These are phyloP conservation scores for Cheilosia scutellata DNA, from an alignment of 2,888 invertebrate species.

Conservation along the genomic window DNA sequence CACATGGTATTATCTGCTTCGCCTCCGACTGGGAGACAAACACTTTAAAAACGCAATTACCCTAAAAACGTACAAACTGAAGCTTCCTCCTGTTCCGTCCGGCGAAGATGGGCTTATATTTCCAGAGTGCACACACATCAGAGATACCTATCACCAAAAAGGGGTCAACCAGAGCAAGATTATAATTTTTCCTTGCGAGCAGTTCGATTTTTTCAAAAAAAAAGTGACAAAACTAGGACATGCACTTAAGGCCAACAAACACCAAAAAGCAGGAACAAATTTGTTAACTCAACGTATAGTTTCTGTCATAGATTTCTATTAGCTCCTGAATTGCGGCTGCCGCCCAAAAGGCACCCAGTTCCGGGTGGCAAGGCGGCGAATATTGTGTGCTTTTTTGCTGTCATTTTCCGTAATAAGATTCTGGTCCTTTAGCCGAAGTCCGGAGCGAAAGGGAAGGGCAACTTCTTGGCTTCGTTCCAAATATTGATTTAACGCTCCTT, in stretches of 20 bases:
- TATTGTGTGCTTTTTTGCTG: constrained; percentile 13
- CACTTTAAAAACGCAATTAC: constrained; percentile 51
- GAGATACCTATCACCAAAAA: background rate
- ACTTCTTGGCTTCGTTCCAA: constrained; percentile 52
- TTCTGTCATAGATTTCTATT: constrained; percentile 70
- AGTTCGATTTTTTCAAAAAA: constrained; percentile 43
- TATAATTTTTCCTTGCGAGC: constrained; percentile 11
- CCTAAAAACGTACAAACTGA: constrained; percentile 45
- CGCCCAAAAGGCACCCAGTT: constrained; percentile 62
- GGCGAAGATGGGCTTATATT: constrained; percentile 39
- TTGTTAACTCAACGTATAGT: constrained; percentile 66
- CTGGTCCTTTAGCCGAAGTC: constrained; percentile 19
- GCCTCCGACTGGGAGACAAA: constrained; percentile 43
- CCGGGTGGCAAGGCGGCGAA: constrained; percentile 17
- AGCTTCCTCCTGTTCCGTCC: constrained; percentile 20
- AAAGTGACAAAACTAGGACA: constrained; percentile 61
- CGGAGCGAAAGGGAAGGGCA: background rate
- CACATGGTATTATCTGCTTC: constrained; percentile 24
- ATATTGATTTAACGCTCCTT: constrained; percentile 55
- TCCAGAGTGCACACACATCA: constrained; percentile 32
- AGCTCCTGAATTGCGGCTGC: constrained; percentile 50
- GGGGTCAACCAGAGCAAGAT: constrained; percentile 20
- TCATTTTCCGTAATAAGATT: constrained; percentile 58
- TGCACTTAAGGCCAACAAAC: constrained; percentile 63
- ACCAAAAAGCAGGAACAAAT: constrained; percentile 49